Conservation (phyloP, 2,797 vertebrate genomes). For the Harpagifer antarcticus region DNA sequence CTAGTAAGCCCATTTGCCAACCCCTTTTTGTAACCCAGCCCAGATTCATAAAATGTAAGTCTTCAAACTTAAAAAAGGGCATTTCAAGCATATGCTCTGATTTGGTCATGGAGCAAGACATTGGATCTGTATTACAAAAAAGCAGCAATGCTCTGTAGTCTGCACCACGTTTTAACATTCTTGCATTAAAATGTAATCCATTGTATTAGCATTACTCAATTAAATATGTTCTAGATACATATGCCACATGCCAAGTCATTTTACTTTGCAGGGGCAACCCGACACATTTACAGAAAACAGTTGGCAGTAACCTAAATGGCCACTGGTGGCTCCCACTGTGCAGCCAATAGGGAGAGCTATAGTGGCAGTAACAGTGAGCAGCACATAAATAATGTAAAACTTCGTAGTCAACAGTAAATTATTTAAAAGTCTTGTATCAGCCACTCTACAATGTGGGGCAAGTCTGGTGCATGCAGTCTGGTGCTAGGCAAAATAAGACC, state of each 20-base stretch:
- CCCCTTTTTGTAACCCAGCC: too few species aligned
- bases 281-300: neutral
- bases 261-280: neutral
- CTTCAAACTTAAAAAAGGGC: too few species aligned
- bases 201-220: neutral
- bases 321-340: slow-evolving; percentile 31
- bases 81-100: too few species aligned
- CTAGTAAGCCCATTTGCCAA: slow-evolving; percentile 10
- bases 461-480: neutral
- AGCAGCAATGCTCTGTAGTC: neutral
- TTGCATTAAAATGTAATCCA: too few species aligned
- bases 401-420: slow-evolving; percentile 62
- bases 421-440: slow-evolving; percentile 61
- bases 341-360: slow-evolving; percentile 49
- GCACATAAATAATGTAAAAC: slow-evolving; percentile 72
- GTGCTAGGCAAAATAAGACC: neutral
- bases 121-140: too few species aligned
- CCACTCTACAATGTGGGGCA: slow-evolving; percentile 55
- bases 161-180: neutral
- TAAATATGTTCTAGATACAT: neutral
- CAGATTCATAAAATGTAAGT: too few species aligned
- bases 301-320: slow-evolving; percentile 27
- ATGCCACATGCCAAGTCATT: neutral
- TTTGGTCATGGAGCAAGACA: too few species aligned
- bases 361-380: slow-evolving; percentile 47